Evolutionary conservation across 2,113 vertebrate genomes (phyloP).

Genomic region (Zosterops japonicus): DNA sequence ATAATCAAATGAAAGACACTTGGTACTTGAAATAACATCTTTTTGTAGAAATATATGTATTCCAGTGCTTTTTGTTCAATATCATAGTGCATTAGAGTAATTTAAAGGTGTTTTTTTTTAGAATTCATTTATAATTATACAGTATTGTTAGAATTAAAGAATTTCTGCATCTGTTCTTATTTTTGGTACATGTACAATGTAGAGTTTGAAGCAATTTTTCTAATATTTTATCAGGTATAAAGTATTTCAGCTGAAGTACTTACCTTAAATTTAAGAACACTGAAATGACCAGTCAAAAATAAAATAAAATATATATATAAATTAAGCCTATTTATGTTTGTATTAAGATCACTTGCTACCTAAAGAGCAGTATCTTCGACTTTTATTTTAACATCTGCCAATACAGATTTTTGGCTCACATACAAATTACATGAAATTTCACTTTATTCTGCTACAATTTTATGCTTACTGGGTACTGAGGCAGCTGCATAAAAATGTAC

Average conservation of each 20-base stretch:
- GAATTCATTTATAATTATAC: neutral
- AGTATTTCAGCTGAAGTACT: neutral
- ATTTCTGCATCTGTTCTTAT: neutral
- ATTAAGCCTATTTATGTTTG: neutral
- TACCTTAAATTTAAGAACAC: neutral
- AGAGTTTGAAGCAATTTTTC: neutral
- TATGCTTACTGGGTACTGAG: neutral
- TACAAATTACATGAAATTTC: neutral
- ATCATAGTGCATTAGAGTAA: neutral
- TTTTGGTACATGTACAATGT: neutral
- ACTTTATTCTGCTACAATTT: neutral
- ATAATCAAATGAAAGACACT: neutral
- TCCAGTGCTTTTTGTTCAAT: neutral
- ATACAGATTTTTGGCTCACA: neutral
- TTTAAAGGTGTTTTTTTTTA: neutral
- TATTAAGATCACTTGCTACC: neutral
- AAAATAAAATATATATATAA: neutral
- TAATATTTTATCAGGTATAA: neutral
- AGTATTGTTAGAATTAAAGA: neutral
- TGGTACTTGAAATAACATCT: neutral
- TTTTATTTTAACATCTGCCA: neutral
- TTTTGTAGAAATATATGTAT: neutral
- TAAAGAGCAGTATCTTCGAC: neutral
- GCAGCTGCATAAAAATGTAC: neutral
- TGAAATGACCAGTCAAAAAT: neutral